A percentile compares a stretch with the other conserved stretches of the same genome.
These are phyloP conservation scores for Sphyrna mokarran DNA, from an alignment of 2,113 vertebrate species.

Conservation along the genomic window DNA sequence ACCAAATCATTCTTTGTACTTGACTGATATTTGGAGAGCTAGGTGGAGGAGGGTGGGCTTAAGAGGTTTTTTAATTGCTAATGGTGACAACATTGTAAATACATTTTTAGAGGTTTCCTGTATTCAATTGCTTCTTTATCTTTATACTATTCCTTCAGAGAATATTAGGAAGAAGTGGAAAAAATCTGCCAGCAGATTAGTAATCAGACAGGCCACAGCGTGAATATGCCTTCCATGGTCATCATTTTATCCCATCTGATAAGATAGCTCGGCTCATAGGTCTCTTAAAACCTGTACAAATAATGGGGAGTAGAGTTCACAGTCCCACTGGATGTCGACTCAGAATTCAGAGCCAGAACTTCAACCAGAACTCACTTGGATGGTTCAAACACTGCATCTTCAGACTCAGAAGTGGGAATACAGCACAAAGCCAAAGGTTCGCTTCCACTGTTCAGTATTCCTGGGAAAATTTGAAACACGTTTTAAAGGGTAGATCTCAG, in stretches of 20 bases:
- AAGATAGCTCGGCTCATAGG: too few species aligned
- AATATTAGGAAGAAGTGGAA: neutral
- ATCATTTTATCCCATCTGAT: neutral
- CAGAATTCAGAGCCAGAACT: neutral
- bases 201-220: neutral
- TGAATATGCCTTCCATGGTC: too few species aligned
- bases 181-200: neutral
- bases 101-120: neutral
- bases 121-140: neutral
- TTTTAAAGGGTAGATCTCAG: neutral
- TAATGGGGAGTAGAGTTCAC: neutral
- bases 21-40: too few species aligned
- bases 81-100: neutral
- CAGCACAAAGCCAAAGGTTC: neutral
- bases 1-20: neutral
- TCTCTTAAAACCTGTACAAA: neutral
- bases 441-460: neutral
- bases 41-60: neutral
- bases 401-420: neutral
- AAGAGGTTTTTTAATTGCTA: neutral
- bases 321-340: neutral
- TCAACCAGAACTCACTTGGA: neutral
- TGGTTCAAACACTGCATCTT: neutral
- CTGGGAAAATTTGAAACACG: neutral
- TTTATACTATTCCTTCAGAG: neutral